These are phyloP conservation scores for Microcebus tavaratra DNA, from an alignment of 2,113 vertebrate species.

Conservation along the genomic window DNA sequence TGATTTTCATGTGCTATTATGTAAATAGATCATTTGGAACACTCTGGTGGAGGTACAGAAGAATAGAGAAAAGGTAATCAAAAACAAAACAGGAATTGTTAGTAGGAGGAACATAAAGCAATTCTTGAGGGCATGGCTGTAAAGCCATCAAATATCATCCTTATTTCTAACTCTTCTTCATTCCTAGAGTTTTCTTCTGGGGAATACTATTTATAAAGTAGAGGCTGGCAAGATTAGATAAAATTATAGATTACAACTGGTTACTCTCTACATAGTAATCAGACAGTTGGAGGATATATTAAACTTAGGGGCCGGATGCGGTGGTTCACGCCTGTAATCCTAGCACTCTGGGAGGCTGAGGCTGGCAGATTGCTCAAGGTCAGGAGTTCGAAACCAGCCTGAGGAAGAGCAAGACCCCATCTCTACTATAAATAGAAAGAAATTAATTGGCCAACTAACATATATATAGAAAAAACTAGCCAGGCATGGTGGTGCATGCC, in stretches of 20 bases:
- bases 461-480: too few species aligned
- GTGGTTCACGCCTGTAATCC: too few species aligned
- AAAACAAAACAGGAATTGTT: background rate
- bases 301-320: background rate
- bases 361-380: too few species aligned
- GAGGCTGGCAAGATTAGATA: background rate
- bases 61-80: background rate
- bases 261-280: background rate
- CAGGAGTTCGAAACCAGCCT: too few species aligned
- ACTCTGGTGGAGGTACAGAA: background rate
- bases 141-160: background rate
- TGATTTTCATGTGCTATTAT: background rate
- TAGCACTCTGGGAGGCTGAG: too few species aligned
- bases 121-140: background rate
- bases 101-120: background rate
- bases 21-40: background rate
- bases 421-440: too few species aligned
- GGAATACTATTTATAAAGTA: conserved; percentile 1
- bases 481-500: too few species aligned
- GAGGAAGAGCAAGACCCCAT: too few species aligned
- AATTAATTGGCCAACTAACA: too few species aligned
- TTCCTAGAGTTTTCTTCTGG: background rate
- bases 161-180: conserved; percentile 8
- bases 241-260: background rate
- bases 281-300: background rate